Evolutionary conservation across 2,888 invertebrate species (phyloP).

Genomic region (Conomelus anceps): DNA sequence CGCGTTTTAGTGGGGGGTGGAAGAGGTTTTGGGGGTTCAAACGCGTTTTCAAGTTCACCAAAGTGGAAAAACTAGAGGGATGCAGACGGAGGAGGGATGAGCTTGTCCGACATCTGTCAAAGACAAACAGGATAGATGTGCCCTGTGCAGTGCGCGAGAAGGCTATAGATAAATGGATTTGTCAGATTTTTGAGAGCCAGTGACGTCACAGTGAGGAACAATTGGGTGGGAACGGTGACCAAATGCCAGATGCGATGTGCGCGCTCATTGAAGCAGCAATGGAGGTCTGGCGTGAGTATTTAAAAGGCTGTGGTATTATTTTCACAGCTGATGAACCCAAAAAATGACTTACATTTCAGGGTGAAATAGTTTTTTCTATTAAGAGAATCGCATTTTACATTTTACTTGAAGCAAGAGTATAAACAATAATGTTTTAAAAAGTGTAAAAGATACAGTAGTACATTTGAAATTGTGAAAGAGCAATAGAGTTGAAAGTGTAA

Average conservation of each 20-base stretch:
- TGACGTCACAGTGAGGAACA: background rate
- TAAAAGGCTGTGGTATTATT: background rate
- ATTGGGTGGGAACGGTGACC: background rate
- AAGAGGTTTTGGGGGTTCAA: background rate
- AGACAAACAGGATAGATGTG: background rate
- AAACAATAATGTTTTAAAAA: too few species aligned
- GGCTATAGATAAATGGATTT: background rate
- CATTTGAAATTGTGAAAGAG: too few species aligned
- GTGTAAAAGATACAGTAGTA: too few species aligned
- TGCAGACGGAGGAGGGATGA: background rate
- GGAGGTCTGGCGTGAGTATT: background rate
- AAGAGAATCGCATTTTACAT: background rate
- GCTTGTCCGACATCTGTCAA: background rate
- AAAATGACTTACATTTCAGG: background rate
- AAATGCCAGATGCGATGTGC: background rate
- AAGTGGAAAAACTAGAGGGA: background rate
- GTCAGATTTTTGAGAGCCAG: background rate
- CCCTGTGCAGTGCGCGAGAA: background rate
- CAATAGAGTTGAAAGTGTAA: too few species aligned
- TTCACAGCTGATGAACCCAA: background rate
- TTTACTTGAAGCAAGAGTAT: too few species aligned
- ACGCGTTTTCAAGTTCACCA: background rate
- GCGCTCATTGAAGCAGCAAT: background rate
- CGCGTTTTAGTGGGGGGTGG: background rate
- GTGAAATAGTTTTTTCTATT: background rate